A percentile compares a stretch with the other conserved stretches of the same genome.
Conservation (phyloP, 1,140 invertebrate species). For the Glossosoma conforme region DNA sequence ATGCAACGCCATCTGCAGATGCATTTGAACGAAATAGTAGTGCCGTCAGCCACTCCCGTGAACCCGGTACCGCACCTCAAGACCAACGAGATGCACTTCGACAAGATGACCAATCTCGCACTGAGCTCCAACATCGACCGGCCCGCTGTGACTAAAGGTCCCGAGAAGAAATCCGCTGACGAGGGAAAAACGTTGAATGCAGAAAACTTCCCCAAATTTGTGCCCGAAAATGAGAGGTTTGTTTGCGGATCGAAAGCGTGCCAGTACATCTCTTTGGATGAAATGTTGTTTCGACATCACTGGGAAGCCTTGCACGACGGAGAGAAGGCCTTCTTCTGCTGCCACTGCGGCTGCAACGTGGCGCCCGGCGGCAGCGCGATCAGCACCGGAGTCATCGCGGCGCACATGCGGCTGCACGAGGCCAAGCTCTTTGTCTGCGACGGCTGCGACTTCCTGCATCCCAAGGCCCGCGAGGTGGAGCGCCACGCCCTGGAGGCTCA, state of each 20-base stretch:
- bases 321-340: constrained; percentile 58
- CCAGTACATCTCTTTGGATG: constrained; percentile 66
- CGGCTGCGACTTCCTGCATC: constrained; percentile 60
- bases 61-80: constrained; percentile 77
- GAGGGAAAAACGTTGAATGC: constrained; percentile 32
- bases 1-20: constrained; percentile 66
- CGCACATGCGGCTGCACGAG: constrained; percentile 73
- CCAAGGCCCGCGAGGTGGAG: constrained; percentile 58
- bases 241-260: constrained; percentile 66
- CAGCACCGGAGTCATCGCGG: constrained; percentile 54
- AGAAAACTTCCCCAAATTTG: constrained; percentile 53
- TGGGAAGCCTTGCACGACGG: constrained; percentile 65
- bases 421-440: constrained; percentile 64
- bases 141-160: constrained; percentile 21
- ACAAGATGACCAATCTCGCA: constrained; percentile 78
- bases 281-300: constrained; percentile 65
- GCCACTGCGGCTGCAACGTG: constrained; percentile 57
- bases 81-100: constrained; percentile 73
- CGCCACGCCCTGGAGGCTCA: constrained; percentile 62
- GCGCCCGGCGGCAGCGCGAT: constrained; percentile 37
- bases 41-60: constrained; percentile 60
- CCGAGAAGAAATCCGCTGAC: not conserved
- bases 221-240: constrained; percentile 60
- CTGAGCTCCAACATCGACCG: constrained; percentile 60
- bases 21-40: constrained; percentile 56